Evolutionary conservation across 2,888 invertebrate species (phyloP).

Genomic region (Xylota segnis): DNA sequence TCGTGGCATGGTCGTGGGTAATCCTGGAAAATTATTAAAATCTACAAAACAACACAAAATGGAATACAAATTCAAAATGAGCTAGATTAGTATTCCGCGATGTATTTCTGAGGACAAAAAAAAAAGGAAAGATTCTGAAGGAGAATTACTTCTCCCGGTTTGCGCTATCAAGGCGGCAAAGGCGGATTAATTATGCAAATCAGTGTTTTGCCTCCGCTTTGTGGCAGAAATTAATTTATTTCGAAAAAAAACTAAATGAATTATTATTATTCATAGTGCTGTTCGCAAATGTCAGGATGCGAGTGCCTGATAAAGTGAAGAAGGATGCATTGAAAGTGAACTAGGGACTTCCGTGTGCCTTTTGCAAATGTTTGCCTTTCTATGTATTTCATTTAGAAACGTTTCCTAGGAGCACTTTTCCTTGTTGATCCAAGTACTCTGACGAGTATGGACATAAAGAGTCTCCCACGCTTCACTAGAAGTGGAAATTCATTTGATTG

Average conservation of each 20-base stretch:
- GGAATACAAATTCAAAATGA: conserved; percentile 75
- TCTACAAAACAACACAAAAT: conserved; percentile 75
- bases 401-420: too few species aligned
- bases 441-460: too few species aligned
- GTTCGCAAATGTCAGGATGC: conserved; percentile 9
- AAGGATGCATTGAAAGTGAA: not conserved
- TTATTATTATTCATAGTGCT: conserved; percentile 71
- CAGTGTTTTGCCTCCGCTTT: conserved; percentile 54
- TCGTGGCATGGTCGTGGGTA: conserved; percentile 35
- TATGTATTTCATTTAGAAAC: too few species aligned
- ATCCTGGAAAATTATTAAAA: conserved; percentile 75
- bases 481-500: too few species aligned
- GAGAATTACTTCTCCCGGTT: conserved; percentile 2
- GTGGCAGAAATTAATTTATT: conserved; percentile 69
- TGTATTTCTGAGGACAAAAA: conserved; percentile 46
- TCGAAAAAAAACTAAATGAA: conserved; percentile 66
- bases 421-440: too few species aligned
- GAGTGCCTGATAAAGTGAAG: conserved; percentile 8
- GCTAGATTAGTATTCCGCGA: conserved; percentile 72
- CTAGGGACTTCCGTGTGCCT: too few species aligned
- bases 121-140: conserved; percentile 1
- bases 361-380: too few species aligned
- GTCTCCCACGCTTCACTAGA: too few species aligned
- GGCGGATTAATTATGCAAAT: conserved; percentile 74
- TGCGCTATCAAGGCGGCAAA: conserved; percentile 12